Base-by-base conservation (phyloP, 1,140 invertebrate genomes). In the Bombus sylvicola region DNA sequence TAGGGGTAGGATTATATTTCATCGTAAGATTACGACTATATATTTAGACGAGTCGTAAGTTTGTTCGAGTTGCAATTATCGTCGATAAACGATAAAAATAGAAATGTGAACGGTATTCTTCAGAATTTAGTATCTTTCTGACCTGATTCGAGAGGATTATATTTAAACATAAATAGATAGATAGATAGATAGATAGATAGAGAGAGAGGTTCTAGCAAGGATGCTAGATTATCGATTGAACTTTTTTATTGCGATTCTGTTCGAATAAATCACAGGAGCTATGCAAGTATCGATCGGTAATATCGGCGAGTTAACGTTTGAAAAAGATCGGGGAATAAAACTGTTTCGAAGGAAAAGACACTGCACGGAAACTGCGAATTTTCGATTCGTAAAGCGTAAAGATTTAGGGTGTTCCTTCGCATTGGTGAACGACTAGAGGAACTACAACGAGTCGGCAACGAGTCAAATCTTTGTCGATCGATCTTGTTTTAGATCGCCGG, bases 401-500 rank as follows among this genome's bases (percentile, higher is more conserved):
- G 62, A 15, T 74, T 43, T 82, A 43, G 18, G 22, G 39, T 25
- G 39, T 8, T 74, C 25, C 22, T 82, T 28, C 15, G 41, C 25
- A 43, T 76, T 31, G 43, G 18, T 34, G 53, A 75, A 82, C 39
- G 31, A 31, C 31, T 39, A 10, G 39, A 66, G 34, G 25, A 22
- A 13, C n/a, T 34, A 66, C 39, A 18, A 12, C 43, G 47, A 53
- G 18, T 22, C 47, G 47, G 6, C 41, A 64, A 73, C 69, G 34
- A 83, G 37, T 28, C 37, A 25, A 62, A 47, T 47, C 12, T 53
- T 68, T 34, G 75, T 71, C 34, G 57, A 72, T 72, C 68, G 39
- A 34, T 66, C 64, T 34, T 62, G 10, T 10, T 13, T 28, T 57
- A 41, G 31, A 82, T 85, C 75, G 28, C 10, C 37, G 31, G 34